phyloP scores from a whole-genome alignment of 2,888 invertebrate species.

The Ecdyonurus torrentis region DNA sequence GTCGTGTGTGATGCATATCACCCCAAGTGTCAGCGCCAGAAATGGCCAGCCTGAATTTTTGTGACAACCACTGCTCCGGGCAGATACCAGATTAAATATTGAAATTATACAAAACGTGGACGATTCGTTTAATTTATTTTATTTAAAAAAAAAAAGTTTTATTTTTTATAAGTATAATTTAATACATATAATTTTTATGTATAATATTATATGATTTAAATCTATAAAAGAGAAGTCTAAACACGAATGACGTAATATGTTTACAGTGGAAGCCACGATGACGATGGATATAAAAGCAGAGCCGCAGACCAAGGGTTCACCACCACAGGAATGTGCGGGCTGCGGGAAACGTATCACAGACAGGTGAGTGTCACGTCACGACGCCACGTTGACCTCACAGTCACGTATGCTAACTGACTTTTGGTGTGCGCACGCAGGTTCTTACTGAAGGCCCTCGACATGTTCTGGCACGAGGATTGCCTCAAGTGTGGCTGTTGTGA shows the following conservation, averaged over 20 bases:
- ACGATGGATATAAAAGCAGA: conserved; percentile 81
- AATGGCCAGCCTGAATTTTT: background rate
- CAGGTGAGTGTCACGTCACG: conserved; percentile 24
- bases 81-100: background rate
- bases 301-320: conserved; percentile 20
- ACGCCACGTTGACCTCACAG: background rate
- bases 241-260: background rate
- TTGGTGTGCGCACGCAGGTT: conserved; percentile 35
- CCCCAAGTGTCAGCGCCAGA: background rate
- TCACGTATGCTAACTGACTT: background rate
- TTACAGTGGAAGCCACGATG: conserved; percentile 37
- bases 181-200: background rate
- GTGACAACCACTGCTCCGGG: background rate
- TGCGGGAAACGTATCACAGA: conserved; percentile 90
- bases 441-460: conserved; percentile 79
- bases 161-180: background rate
- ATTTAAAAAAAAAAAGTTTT: background rate
- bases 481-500: conserved; percentile 95
- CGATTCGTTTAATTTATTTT: background rate
- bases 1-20: background rate
- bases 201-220: background rate
- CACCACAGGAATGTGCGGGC: conserved; percentile 67
- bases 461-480: conserved; percentile 97
- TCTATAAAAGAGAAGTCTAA: background rate
- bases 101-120: background rate